These are phyloP conservation scores for Gasteruption jaculator DNA, from an alignment of 2,888 invertebrate genomes.

Conservation along the genomic window DNA sequence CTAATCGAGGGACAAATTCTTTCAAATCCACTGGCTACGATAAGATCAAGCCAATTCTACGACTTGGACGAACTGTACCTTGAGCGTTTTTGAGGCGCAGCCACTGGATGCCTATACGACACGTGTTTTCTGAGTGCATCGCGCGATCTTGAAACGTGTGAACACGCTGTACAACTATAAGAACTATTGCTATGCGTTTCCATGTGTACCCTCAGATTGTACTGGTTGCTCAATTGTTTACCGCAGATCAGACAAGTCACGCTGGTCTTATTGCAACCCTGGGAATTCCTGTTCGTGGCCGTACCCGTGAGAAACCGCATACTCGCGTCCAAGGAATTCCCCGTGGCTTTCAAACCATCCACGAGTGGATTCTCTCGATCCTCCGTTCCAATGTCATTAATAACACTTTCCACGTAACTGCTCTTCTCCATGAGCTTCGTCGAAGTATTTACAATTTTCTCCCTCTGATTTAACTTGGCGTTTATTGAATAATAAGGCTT, in stretches of 20 bases:
- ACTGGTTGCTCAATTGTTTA: slow-evolving; percentile 85
- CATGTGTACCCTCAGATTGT: slow-evolving; percentile 85
- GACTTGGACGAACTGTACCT: slow-evolving; percentile 41
- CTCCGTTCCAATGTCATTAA: slow-evolving; percentile 35
- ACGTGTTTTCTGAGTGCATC: slow-evolving; percentile 86
- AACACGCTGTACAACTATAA: slow-evolving; percentile 82
- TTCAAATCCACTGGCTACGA: too few relatives aligned
- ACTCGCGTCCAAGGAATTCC: slow-evolving; percentile 38
- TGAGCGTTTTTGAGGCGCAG: slow-evolving; percentile 51
- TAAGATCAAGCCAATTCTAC: slow-evolving; percentile 24
- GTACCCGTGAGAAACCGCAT: slow-evolving; percentile 37
- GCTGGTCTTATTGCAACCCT: slow-evolving; percentile 48
- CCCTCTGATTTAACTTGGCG: slow-evolving; percentile 45
- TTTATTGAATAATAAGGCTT: slow-evolving; percentile 50
- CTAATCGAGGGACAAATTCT: too few relatives aligned
- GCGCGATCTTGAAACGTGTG: slow-evolving; percentile 81
- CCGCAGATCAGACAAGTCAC: slow-evolving; percentile 80
- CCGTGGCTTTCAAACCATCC: too few relatives aligned
- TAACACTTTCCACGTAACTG: slow-evolving; percentile 22
- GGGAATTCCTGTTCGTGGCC: slow-evolving; percentile 32
- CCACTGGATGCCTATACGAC: slow-evolving; percentile 75
- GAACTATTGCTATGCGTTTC: slow-evolving; percentile 86
- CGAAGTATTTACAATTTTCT: slow-evolving; percentile 31
- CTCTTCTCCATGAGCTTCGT: slow-evolving; percentile 29
- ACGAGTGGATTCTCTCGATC: slow-evolving; percentile 38